phyloP scores from a whole-genome alignment of 2,113 vertebrate species.

The Pseudopodoces humilis region DNA sequence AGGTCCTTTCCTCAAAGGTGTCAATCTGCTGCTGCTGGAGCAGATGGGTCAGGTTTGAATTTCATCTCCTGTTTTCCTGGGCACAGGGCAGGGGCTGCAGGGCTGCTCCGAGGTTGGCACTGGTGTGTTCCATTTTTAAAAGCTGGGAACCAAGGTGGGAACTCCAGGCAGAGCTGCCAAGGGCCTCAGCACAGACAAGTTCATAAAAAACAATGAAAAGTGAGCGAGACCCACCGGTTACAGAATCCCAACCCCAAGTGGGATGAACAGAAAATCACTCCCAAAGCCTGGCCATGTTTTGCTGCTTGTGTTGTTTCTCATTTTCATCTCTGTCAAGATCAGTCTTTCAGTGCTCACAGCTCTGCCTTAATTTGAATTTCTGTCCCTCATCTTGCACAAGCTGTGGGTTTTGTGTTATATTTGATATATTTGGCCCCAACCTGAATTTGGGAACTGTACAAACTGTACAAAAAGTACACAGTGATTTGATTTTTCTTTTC shows the following conservation, averaged over 20 bases:
- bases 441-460: background rate
- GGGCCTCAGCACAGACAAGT: background rate
- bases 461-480: background rate
- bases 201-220: background rate
- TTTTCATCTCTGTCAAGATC: background rate
- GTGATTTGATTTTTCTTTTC: background rate
- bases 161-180: background rate
- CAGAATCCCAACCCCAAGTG: background rate
- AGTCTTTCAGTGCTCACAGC: background rate
- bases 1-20: background rate
- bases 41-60: background rate
- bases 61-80: background rate
- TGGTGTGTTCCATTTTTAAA: rapidly evolving
- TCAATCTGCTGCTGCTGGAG: background rate
- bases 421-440: rapidly evolving
- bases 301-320: background rate
- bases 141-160: background rate
- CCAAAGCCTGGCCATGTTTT: background rate
- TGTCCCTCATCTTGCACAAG: background rate
- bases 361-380: background rate
- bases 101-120: background rate
- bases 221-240: background rate
- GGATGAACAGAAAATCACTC: background rate
- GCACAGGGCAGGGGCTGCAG: background rate
- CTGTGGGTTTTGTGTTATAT: background rate